phyloP scores from a whole-genome alignment of 2,888 invertebrate genomes.

The Tipula confusa region DNA sequence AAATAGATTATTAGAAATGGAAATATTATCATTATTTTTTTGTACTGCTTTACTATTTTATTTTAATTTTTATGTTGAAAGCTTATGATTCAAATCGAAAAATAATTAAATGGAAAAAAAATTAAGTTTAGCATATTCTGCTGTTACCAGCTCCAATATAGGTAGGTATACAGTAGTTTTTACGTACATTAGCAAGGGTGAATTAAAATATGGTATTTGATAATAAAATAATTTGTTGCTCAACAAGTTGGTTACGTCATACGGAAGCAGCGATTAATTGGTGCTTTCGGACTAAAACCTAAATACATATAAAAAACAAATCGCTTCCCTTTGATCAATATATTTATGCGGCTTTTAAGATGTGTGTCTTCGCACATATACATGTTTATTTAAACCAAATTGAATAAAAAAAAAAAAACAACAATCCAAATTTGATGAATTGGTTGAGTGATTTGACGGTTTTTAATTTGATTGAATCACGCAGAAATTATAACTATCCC shows the following conservation, averaged over 20 bases:
- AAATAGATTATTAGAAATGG: conserved; percentile 20
- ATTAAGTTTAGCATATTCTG: background rate
- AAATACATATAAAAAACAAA: background rate
- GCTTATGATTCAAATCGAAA: conserved; percentile 20
- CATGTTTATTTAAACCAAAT: too few relatives aligned
- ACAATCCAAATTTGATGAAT: conserved; percentile 21
- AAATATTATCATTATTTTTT: background rate
- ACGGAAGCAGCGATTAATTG: background rate
- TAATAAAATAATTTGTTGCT: background rate
- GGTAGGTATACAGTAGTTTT: background rate
- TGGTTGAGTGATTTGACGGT: conserved; percentile 29
- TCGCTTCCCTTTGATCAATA: background rate
- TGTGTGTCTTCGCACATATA: background rate
- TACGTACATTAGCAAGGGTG: background rate
- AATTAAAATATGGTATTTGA: background rate
- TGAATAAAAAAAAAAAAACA: too few relatives aligned
- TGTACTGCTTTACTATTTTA: background rate
- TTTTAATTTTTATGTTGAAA: conserved; percentile 25
- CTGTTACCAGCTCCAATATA: background rate
- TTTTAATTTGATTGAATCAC: conserved; percentile 30
- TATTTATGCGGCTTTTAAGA: background rate
- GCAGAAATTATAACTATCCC: background rate
- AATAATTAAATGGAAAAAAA: background rate
- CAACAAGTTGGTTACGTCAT: background rate
- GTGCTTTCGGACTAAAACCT: background rate